These are phyloP conservation scores for Apeira syringaria DNA, from an alignment of 2,888 invertebrate species.

Conservation along the genomic window DNA sequence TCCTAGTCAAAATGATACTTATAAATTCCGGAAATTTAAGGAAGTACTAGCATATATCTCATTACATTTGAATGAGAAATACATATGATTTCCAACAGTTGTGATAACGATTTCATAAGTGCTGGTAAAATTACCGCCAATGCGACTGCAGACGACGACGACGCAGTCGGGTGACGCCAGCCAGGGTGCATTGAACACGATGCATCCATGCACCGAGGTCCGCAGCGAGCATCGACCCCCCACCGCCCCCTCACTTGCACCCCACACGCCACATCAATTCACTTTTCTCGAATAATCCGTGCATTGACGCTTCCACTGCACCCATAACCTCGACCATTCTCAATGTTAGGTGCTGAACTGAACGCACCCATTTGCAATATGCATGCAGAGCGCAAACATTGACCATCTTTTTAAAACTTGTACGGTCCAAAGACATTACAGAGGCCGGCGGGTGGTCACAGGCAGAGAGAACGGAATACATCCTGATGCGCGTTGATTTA, in stretches of 20 bases:
- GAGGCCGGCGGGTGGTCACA: no score
- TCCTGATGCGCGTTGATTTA: no score
- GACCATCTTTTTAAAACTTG: conserved; percentile 42
- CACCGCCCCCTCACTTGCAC: conserved; percentile 29
- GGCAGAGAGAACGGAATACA: no score
- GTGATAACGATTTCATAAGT: no score
- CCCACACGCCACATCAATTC: conserved; percentile 27
- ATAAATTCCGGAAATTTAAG: no score
- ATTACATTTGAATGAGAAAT: no score
- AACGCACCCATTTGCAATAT: conserved; percentile 53
- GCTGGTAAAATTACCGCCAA: conserved; percentile 63
- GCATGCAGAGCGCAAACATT: conserved; percentile 36
- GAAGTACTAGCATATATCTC: no score
- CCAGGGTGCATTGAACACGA: conserved; percentile 57
- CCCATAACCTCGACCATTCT: conserved; percentile 58
- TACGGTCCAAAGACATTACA: no score
- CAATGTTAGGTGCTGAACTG: conserved; percentile 37
- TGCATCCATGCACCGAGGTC: conserved; percentile 55
- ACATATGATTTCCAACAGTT: no score
- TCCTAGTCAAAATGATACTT: no score
- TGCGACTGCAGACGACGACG: conserved; percentile 48
- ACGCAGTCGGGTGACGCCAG: conserved; percentile 36
- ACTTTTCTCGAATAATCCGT: conserved; percentile 72
- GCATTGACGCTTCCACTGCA: conserved; percentile 67
- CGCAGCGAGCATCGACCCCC: conserved; percentile 26